Base-by-base conservation (phyloP, 2,113 vertebrate species). In the Albula glossodonta region DNA sequence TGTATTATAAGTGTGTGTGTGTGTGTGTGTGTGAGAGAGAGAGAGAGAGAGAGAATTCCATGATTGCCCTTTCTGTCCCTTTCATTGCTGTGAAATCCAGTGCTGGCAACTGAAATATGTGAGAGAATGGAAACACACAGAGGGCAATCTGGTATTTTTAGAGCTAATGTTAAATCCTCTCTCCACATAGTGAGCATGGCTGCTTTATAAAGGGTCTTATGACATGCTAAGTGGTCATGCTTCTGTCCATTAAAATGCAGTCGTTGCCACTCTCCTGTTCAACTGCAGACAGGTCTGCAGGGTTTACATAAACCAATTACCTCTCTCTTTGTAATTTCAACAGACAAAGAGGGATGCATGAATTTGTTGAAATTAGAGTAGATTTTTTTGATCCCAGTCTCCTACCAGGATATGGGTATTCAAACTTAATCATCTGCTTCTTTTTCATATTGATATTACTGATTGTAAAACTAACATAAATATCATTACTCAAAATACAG, bases 81-180 rank as follows among this genome's bases (percentile, higher is more conserved):
- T 90, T 88, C 53, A 89, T 89, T 87, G 81, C 53, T 80, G 82
- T 90, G 87, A 93, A 93, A 94, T 92, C 74, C 77, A 88, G 91
- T 83, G 87, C 87, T 85, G 80, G 87, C 90, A 91, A 92, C 80
- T 90, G 86, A 90, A 90, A 93, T 88, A 90, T 77, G 49, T 88
- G 87, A 88, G 83, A 85, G 82, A 31, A 15, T 74, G 63, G 86
- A 87, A 89, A 90, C 56, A 83, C 86, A 81, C 88, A 89, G 84
- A 88, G 83, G 41, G 57, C 87, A 89, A 63, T 87, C 57, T 57
- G 86, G 51, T 86, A 88, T 84, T 87, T 84, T 88, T 88, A 90
- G 86, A 87, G 70, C 53, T 86, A 86, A 81, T 87, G 89, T 89
- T 91, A 90, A 89, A 90, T 89, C 81, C 81, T 22, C 82, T 80